A percentile compares a stretch with the other conserved stretches of the same genome.
phyloP scores from a whole-genome alignment of 2,797 vertebrate genomes.

The Petrocephalus sullivani region DNA sequence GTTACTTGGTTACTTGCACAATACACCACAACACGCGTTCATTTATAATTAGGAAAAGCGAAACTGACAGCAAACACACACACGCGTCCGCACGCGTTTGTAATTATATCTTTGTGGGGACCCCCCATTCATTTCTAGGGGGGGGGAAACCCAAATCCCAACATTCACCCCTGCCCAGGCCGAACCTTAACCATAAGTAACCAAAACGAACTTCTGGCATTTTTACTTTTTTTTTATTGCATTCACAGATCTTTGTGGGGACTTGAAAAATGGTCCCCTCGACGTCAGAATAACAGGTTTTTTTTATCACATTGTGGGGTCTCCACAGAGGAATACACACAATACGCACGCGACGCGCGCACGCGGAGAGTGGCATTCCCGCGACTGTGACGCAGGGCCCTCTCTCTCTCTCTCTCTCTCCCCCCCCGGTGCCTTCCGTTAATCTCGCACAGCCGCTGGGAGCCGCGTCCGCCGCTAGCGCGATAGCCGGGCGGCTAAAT shows the following conservation, averaged over 20 bases:
- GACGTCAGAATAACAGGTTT: neutral
- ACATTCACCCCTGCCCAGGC: neutral
- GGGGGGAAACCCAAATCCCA: neutral
- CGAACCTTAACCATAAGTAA: neutral
- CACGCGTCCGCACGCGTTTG: too few species aligned
- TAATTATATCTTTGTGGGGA: neutral
- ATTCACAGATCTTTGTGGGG: neutral
- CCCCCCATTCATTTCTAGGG: neutral
- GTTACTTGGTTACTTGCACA: neutral
- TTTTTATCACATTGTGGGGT: neutral
- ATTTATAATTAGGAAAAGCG: too few species aligned
- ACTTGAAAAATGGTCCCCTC: neutral
- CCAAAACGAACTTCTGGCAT: neutral
- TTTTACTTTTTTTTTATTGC: neutral
- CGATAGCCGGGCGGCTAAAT: constrained; percentile 1
- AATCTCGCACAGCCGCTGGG: constrained; percentile 29
- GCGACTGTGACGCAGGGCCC: neutral
- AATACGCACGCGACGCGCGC: neutral
- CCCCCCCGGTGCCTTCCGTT: constrained; percentile 12
- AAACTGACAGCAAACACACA: too few species aligned
- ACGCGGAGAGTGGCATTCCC: neutral
- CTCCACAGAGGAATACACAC: neutral
- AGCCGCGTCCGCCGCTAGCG: constrained; percentile 14
- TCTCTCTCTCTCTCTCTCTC: neutral
- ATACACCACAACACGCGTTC: neutral